These are phyloP conservation scores for Pedicia rivosa DNA, from an alignment of 2,888 invertebrate genomes.

Conservation along the genomic window DNA sequence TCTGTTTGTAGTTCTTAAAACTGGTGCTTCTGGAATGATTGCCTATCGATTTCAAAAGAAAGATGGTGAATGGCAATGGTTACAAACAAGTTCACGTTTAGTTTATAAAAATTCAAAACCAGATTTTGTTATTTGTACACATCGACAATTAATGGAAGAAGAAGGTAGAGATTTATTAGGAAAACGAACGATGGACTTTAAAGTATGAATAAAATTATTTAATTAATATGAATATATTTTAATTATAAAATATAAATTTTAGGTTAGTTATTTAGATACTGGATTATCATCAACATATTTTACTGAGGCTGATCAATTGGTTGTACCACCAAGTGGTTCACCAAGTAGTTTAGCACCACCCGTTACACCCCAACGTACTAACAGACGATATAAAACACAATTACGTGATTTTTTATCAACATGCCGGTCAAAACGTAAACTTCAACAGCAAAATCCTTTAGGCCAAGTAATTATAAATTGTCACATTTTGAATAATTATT, in stretches of 20 bases:
- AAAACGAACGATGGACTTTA: constrained; percentile 97
- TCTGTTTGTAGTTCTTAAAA: constrained; percentile 76
- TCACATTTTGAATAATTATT: not conserved
- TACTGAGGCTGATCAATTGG: constrained; percentile 68
- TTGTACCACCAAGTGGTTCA: constrained; percentile 37
- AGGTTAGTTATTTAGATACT: constrained; percentile 76
- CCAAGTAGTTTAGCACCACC: constrained; percentile 38
- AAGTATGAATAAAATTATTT: constrained; percentile 33
- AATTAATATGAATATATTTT: not conserved
- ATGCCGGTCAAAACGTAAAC: constrained; percentile 66
- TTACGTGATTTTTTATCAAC: constrained; percentile 84
- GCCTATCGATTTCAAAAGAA: constrained; percentile 95
- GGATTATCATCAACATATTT: constrained; percentile 83
- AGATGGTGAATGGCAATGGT: constrained; percentile 92
- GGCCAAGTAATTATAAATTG: constrained; percentile 28
- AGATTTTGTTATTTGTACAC: constrained; percentile 97
- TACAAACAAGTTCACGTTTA: constrained; percentile 91
- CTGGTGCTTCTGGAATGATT: constrained; percentile 97
- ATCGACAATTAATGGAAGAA: constrained; percentile 98
- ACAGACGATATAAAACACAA: constrained; percentile 85
- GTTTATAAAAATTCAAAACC: constrained; percentile 99
- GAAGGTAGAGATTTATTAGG: constrained; percentile 94
- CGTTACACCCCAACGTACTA: constrained; percentile 63
- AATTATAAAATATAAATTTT: not conserved
- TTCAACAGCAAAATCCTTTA: constrained; percentile 29